These are phyloP conservation scores for Drosophila neonasuta DNA, from an alignment of 2,888 invertebrate genomes.

Conservation along the genomic window DNA sequence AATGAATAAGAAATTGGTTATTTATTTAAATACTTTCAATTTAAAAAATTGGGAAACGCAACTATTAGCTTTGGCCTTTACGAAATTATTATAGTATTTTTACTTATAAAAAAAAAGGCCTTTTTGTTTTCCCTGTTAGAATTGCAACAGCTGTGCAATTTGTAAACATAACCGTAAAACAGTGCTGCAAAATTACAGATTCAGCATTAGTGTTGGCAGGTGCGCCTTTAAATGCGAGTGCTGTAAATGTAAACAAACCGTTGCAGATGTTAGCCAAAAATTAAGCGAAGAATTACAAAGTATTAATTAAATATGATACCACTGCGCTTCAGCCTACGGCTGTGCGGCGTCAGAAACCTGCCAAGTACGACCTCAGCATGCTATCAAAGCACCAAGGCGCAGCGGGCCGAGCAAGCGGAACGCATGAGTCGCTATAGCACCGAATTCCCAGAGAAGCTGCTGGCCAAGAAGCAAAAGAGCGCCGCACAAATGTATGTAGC, in stretches of 20 bases:
- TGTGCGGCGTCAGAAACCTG: slow-evolving; percentile 21
- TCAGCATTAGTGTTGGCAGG: background rate
- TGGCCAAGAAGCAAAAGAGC: slow-evolving; percentile 74
- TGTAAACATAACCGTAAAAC: too few species aligned
- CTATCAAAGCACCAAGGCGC: slow-evolving; percentile 52
- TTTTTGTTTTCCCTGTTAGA: too few species aligned
- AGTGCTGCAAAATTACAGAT: background rate
- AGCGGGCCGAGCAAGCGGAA: slow-evolving; percentile 43
- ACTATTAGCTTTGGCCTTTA: too few species aligned
- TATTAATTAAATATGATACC: slow-evolving; percentile 49
- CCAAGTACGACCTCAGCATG: slow-evolving; percentile 10
- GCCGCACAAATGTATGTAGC: slow-evolving; percentile 76
- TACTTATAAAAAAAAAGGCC: too few species aligned
- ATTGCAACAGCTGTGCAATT: background rate
- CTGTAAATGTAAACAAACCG: slow-evolving; percentile 46
- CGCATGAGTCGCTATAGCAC: slow-evolving; percentile 53
- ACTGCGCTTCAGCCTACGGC: slow-evolving; percentile 36
- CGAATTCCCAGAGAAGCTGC: slow-evolving; percentile 76
- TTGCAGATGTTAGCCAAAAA: slow-evolving; percentile 2
- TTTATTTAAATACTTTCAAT: background rate
- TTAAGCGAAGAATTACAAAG: background rate
- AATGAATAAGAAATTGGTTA: background rate
- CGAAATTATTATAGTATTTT: too few species aligned
- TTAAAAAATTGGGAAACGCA: background rate
- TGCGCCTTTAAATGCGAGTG: background rate